phyloP scores from a whole-genome alignment of 2,797 vertebrate species.

The Orientallactaga sibirica region DNA sequence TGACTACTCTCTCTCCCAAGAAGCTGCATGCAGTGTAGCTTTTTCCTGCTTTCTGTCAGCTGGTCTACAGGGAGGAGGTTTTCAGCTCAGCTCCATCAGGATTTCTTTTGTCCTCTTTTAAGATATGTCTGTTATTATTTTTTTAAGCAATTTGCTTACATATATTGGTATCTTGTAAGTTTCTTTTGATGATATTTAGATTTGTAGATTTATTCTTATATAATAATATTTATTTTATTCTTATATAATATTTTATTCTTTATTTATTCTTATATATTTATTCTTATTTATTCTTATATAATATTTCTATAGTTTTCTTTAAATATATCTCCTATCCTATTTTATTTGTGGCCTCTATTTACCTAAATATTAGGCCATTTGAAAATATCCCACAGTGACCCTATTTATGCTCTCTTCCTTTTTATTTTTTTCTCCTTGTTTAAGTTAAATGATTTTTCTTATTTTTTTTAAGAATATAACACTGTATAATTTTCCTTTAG shows the following conservation, averaged over 20 bases:
- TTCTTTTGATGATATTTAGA: neutral
- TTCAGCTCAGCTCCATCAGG: neutral
- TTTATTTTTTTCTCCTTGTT: neutral
- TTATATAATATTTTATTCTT: no score
- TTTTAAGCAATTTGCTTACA: neutral
- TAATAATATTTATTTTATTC: neutral
- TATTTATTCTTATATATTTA: conserved; percentile 15
- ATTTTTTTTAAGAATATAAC: neutral
- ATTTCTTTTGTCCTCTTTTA: neutral
- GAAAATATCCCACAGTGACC: neutral
- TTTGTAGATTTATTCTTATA: conserved; percentile 14
- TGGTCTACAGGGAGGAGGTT: no score
- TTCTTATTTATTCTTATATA: neutral
- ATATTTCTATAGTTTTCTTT: neutral
- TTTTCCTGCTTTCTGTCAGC: no score
- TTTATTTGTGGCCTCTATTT: neutral
- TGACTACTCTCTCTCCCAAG: no score
- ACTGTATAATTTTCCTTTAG: neutral
- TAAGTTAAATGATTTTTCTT: neutral
- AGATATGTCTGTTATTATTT: neutral
- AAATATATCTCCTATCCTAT: neutral
- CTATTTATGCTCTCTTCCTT: neutral
- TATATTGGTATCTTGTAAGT: conserved; percentile 23
- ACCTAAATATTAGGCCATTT: neutral
- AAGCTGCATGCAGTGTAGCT: no score